phyloP scores from a whole-genome alignment of 1,140 invertebrate species.

The Epicauta chinensis region DNA sequence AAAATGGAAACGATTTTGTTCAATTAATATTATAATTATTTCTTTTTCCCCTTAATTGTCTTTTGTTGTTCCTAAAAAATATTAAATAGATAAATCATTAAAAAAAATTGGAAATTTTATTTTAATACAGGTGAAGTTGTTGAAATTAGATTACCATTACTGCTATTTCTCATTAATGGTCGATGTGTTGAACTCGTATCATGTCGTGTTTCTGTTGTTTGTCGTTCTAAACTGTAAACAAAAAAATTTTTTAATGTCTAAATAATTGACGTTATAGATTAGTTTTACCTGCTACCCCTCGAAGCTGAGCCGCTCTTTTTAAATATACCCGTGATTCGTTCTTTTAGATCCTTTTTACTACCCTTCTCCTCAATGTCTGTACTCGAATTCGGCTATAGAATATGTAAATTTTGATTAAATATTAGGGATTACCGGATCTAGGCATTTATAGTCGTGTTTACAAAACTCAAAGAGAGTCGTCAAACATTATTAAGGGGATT shows the following conservation, averaged over 20 bases:
- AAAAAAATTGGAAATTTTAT: neutral
- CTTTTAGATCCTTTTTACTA: constrained; percentile 71
- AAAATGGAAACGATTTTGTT: constrained; percentile 14
- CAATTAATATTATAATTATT: constrained; percentile 8
- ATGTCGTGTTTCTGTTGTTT: constrained; percentile 20
- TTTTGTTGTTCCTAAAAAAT: constrained; percentile 19
- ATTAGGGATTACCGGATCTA: no score
- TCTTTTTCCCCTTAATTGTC: constrained; percentile 8
- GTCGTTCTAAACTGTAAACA: constrained; percentile 36
- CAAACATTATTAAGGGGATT: no score
- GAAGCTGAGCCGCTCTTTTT: constrained; percentile 58
- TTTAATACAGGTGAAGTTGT: constrained; percentile 11
- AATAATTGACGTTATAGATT: neutral
- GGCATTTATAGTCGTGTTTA: no score
- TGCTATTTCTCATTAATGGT: constrained; percentile 38
- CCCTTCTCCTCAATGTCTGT: constrained; percentile 63
- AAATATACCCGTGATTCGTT: constrained; percentile 75
- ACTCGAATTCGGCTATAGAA: constrained; percentile 60
- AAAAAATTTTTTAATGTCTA: neutral
- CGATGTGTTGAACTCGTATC: constrained; percentile 41
- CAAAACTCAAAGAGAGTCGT: no score
- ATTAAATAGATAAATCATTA: neutral
- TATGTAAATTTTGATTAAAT: constrained; percentile 8
- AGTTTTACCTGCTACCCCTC: constrained; percentile 58
- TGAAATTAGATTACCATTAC: constrained; percentile 15